Evolutionary conservation across 2,113 vertebrate species (phyloP), one percentile per base, ranked within the genome.

Genomic region (Erythrocebus patas): DNA sequence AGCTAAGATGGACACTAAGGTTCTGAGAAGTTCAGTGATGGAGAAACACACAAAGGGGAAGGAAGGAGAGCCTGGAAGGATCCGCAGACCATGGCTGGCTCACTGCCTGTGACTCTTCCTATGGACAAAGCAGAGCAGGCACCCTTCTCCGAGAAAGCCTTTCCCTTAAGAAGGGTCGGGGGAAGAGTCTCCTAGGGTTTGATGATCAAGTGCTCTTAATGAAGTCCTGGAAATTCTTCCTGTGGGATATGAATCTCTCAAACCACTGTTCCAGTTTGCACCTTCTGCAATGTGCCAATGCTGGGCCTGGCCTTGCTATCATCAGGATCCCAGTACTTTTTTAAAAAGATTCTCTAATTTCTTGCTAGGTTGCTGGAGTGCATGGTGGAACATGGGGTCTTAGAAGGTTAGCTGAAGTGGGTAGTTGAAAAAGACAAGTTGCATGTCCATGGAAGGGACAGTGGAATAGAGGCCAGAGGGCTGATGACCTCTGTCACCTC

Each of bases 21-120:
- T 57, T 64, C 61, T 64, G 27, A 32, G 57, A 75, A 64, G 64
- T 30, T 76, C n/a, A 25, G 0, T 45, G 22, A 32, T 43, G 30
- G 52, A 82, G 38, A 90, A 32, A 27, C 35, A 17, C 5, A 1
- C 1, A 22, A 6, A 52, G 12, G 1, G 2, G 43, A 70, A 22
- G 23, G 45, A 48, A 35, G 52, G 22, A 45, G 22, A 14, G 8
- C 4, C 38, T 20, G n/a, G 11, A 64, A 50, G 52, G 52, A 27
- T 45, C n/a, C 0, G 23, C 10, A 23, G 0, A 4, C n/a, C 14
- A 10, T 9, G 61, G 64, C 4, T 17, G 25, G 25, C 66, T 52
- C 11, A 1, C 25, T 35, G 48, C 43, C 22, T 76, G 76, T 45
- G 38, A 50, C 50, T 92, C 48, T 68, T 25, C 27, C 43, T n/a